phyloP scores from a whole-genome alignment of 2,888 invertebrate genomes.

The Anodontia alba region DNA sequence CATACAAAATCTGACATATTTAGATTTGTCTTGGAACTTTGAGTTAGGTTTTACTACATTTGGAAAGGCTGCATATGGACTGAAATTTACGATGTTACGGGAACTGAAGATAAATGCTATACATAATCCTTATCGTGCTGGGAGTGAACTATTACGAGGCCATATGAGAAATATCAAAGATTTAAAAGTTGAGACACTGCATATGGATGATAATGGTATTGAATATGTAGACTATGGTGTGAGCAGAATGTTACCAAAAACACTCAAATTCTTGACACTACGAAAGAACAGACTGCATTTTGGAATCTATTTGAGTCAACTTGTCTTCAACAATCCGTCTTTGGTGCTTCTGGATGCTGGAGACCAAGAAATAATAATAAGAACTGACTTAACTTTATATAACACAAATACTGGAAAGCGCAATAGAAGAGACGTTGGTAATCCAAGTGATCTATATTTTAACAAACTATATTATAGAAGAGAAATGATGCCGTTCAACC shows the following conservation, averaged over 20 bases:
- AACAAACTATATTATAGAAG: neutral
- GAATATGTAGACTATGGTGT: conserved; percentile 50
- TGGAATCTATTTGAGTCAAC: conserved; percentile 34
- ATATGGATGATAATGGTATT: conserved; percentile 49
- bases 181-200: conserved; percentile 31
- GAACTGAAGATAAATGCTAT: conserved; percentile 43
- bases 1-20: conserved; percentile 14
- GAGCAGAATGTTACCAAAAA: conserved; percentile 32
- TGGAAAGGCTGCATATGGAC: conserved; percentile 20
- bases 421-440: neutral
- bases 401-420: neutral
- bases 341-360: conserved; percentile 43
- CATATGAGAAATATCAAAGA: conserved; percentile 18
- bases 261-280: conserved; percentile 35
- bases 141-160: conserved; percentile 27
- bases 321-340: conserved; percentile 39
- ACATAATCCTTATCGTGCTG: conserved; percentile 38
- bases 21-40: conserved; percentile 46
- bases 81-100: conserved; percentile 34
- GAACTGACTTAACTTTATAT: conserved; percentile 1
- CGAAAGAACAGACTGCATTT: conserved; percentile 43
- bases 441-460: neutral
- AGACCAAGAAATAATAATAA: conserved; percentile 24
- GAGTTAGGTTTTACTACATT: conserved; percentile 27
- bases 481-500: too few species aligned